phyloP scores from a whole-genome alignment of 1,140 invertebrate species.

The Drosophila lowei region DNA sequence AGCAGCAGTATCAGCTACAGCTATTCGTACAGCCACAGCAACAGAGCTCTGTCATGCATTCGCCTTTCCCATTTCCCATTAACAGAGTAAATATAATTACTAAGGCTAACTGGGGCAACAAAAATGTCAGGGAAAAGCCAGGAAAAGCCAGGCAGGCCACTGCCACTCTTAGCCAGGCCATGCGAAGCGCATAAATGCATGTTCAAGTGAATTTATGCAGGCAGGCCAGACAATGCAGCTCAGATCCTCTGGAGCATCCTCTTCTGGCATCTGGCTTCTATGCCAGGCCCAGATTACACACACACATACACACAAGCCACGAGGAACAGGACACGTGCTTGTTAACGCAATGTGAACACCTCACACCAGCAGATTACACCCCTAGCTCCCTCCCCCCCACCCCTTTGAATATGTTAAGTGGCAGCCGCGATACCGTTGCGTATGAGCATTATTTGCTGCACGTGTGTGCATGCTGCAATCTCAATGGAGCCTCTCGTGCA shows the following conservation, averaged over 20 bases:
- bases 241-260: slow-evolving; percentile 52
- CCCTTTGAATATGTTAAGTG: slow-evolving; percentile 67
- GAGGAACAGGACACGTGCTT: slow-evolving; percentile 39
- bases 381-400: neutral
- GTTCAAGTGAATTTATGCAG: slow-evolving; percentile 51
- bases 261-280: slow-evolving; percentile 15
- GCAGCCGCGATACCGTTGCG: slow-evolving; percentile 40
- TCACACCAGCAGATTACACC: slow-evolving; percentile 22
- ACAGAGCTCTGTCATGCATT: slow-evolving; percentile 9
- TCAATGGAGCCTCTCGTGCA: slow-evolving; percentile 30
- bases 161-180: neutral
- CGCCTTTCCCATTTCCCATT: slow-evolving; percentile 33
- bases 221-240: slow-evolving; percentile 47
- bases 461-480: slow-evolving; percentile 13
- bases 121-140: slow-evolving; percentile 33
- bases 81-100: slow-evolving; percentile 74
- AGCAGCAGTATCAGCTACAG: slow-evolving; percentile 22
- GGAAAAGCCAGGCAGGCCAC: slow-evolving; percentile 5
- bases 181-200: slow-evolving; percentile 49
- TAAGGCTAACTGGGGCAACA: slow-evolving; percentile 63
- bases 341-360: slow-evolving; percentile 47
- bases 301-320: slow-evolving; percentile 5
- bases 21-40: neutral
- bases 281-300: slow-evolving; percentile 44
- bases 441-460: slow-evolving; percentile 59